These are phyloP conservation scores for Ellobium chinense DNA, from an alignment of 2,888 invertebrate genomes.

Conservation along the genomic window DNA sequence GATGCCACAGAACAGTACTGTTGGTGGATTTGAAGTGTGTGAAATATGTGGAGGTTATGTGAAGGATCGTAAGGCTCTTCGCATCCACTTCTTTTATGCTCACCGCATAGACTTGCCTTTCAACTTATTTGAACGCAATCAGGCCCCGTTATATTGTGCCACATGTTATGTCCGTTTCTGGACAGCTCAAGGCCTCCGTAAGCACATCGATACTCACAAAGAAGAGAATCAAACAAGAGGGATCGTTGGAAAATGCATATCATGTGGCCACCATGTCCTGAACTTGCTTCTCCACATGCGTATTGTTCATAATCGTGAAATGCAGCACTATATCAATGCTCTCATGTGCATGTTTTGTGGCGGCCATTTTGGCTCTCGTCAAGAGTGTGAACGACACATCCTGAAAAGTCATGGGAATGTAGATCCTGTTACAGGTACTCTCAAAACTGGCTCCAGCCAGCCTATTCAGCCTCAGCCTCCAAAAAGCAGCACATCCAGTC, in stretches of 20 bases:
- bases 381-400: conserved; percentile 67
- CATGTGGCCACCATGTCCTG: conserved; percentile 75
- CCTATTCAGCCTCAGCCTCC: conserved; percentile 37
- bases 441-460: background rate
- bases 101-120: conserved; percentile 85
- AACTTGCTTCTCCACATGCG: conserved; percentile 94
- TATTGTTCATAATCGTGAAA: conserved; percentile 92
- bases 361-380: conserved; percentile 58
- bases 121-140: conserved; percentile 64
- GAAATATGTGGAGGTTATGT: conserved; percentile 98
- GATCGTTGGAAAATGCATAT: conserved; percentile 57
- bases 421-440: conserved; percentile 56
- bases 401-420: conserved; percentile 66
- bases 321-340: conserved; percentile 82
- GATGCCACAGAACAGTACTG: conserved; percentile 5
- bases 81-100: conserved; percentile 98
- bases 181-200: conserved; percentile 96
- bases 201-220: conserved; percentile 82
- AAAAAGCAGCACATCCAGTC: conserved; percentile 17
- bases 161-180: conserved; percentile 98
- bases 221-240: conserved; percentile 49
- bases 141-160: conserved; percentile 96
- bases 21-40: conserved; percentile 81
- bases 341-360: conserved; percentile 72
- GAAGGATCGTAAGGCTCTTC: conserved; percentile 94